Evolutionary conservation across 30 jellyfish, hydroid and myxozoan genomes (phyloP).

Genomic region (Hydractinia echinata): DNA sequence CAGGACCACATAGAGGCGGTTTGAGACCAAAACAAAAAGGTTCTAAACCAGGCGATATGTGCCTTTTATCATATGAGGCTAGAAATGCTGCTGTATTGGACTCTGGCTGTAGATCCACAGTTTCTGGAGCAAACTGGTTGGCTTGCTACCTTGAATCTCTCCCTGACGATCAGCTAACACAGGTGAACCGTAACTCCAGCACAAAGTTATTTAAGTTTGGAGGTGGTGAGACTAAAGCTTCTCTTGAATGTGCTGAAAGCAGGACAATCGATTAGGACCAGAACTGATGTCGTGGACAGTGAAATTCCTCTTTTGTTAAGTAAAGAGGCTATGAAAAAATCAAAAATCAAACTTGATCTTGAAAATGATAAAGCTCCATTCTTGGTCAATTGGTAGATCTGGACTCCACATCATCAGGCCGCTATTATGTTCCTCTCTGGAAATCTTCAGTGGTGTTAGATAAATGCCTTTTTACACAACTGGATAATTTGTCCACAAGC

Average conservation of each 20-base stretch:
- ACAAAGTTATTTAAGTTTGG: constrained; percentile 38
- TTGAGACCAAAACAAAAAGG: neutral
- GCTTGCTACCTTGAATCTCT: too few relatives aligned
- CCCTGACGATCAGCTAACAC: too few relatives aligned
- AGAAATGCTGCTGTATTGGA: neutral
- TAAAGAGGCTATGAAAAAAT: constrained; percentile 37
- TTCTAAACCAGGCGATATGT: neutral
- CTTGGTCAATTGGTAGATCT: constrained; percentile 39
- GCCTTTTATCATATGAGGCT: neutral
- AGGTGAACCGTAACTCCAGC: neutral
- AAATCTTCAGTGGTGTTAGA: neutral
- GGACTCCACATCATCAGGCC: constrained; percentile 28
- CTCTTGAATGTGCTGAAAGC: constrained; percentile 20
- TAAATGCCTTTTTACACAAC: neutral
- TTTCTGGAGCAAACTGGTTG: too few relatives aligned
- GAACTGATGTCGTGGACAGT: constrained; percentile 42
- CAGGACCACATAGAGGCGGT: neutral
- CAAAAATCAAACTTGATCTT: constrained; percentile 30
- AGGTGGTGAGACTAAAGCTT: constrained; percentile 26
- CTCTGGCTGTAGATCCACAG: neutral
- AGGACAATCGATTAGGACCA: neutral
- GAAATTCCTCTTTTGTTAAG: constrained; percentile 25
- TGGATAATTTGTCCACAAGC: neutral
- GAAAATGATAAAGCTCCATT: constrained; percentile 17
- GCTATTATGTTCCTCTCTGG: constrained; percentile 21